Percentiles rank a stretch among this genome's conserved stretches.
Conservation (phyloP, 1,140 invertebrate genomes). For the Holotrichia oblita region DNA sequence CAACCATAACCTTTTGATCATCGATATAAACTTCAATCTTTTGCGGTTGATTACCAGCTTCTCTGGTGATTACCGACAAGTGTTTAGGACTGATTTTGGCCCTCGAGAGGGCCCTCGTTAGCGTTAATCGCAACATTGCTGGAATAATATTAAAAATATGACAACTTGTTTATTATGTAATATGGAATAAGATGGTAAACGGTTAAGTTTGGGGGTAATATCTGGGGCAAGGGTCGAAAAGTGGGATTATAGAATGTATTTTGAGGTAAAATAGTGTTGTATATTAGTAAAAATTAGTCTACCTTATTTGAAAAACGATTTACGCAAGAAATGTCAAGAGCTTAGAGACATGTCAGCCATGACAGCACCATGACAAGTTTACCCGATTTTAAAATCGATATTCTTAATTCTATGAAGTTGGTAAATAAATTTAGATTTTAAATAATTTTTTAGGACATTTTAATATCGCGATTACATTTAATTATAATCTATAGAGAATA, state of each 20-base stretch:
- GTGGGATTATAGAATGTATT: neutral
- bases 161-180: conserved; percentile 41
- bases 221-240: neutral
- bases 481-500: no score
- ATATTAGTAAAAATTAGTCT: neutral
- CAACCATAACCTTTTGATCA: conserved; percentile 93
- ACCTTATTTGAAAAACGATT: neutral
- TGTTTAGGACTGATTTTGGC: conserved; percentile 55
- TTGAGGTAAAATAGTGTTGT: neutral
- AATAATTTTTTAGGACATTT: no score
- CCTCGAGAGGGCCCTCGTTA: conserved; percentile 54
- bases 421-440: no score
- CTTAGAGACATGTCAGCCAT: neutral
- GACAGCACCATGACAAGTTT: neutral
- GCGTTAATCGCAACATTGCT: conserved; percentile 55
- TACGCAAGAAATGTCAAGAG: neutral
- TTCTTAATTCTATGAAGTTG: neutral
- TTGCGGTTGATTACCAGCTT: conserved; percentile 66
- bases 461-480: no score
- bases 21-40: conserved; percentile 98
- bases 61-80: conserved; percentile 47
- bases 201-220: neutral
- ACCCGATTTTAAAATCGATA: no score
- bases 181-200: neutral
- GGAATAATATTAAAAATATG: neutral